A percentile compares a stretch with the other conserved stretches of the same genome.
Evolutionary conservation across 2,888 invertebrate genomes (phyloP).

Genomic region (Ochlodes sylvanus): DNA sequence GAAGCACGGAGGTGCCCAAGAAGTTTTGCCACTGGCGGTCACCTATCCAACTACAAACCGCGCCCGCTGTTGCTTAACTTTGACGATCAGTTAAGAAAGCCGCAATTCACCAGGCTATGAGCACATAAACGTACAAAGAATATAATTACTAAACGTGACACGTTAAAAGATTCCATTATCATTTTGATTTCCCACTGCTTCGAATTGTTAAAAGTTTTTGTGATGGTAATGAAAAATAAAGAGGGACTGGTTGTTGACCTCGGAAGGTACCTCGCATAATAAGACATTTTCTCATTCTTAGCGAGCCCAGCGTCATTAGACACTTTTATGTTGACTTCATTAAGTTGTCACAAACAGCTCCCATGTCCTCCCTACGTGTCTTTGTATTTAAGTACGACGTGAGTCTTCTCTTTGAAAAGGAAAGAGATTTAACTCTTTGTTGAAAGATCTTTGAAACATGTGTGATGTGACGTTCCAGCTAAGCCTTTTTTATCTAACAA

Average conservation of each 20-base stretch:
- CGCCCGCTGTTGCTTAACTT: no score
- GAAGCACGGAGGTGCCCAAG: no score
- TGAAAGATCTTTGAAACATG: neutral
- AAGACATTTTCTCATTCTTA: slow-evolving; percentile 19
- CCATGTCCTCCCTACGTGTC: neutral
- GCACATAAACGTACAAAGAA: no score
- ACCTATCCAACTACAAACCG: no score
- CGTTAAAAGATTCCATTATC: neutral
- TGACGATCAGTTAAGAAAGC: no score
- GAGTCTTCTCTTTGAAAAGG: no score
- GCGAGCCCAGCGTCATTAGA: slow-evolving; percentile 16
- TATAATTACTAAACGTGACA: neutral
- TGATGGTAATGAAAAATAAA: slow-evolving; percentile 21
- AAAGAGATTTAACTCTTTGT: neutral
- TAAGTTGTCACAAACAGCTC: slow-evolving; percentile 1
- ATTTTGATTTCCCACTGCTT: neutral
- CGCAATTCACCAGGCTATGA: no score
- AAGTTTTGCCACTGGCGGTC: no score
- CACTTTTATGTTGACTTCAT: neutral
- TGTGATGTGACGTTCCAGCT: no score
- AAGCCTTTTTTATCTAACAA: no score
- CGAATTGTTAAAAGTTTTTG: slow-evolving; percentile 8
- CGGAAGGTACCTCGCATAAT: slow-evolving; percentile 13
- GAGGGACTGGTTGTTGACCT: slow-evolving; percentile 6
- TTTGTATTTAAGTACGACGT: neutral